Evolutionary conservation across 2,113 vertebrate species (phyloP), one percentile per base, ranked within the genome.

Genomic region (Bos indicus): DNA sequence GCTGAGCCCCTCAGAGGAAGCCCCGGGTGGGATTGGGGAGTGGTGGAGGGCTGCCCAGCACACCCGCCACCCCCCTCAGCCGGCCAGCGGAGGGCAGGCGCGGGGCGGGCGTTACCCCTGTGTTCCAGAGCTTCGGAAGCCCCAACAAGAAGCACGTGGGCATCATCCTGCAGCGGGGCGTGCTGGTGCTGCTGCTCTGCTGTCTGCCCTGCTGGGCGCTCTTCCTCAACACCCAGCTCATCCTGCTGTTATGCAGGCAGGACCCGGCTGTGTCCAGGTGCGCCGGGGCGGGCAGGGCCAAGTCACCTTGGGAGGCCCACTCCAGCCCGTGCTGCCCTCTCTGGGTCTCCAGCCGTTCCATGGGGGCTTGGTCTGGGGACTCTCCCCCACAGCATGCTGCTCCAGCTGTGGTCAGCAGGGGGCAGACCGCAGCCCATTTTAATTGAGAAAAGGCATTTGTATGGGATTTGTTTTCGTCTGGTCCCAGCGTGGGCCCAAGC

Each of bases 201-300:
- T 99, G 99, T 97, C 98, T 99, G 90, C 99, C 99, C 2, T 99
- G 99, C 98, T 99, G 99, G 99, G 99, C 98, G 0, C 57, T 99
- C 60, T 99, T 99, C 88, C 97, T 99, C 98, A 99, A 99, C 97
- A 98, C 99, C 0, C 97, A 99, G 89, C 98, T 87, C 56, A 96
- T 99, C 67, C 98, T 99, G 64, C 98, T 99, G 77, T 92, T 99
- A 40, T 56, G 99, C 97, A 86, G 85, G 28, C 99, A 99, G 98
- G 99, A 99, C 60, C 98, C 99, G 0, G 98, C 99, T 28, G 99
- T 99, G 95, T 99, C 99, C 57, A 99, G 99, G 99, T 99, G 97
- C 0, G 25, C 67, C 2, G 1, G 67, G 67, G n/a, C 0, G 5
- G 67, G 67, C n/a, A 71, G 67, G 17, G 67, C 19, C 9, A 2